These are phyloP conservation scores for Thunnus thynnus DNA, from an alignment of 2,113 vertebrate genomes.

Conservation along the genomic window DNA sequence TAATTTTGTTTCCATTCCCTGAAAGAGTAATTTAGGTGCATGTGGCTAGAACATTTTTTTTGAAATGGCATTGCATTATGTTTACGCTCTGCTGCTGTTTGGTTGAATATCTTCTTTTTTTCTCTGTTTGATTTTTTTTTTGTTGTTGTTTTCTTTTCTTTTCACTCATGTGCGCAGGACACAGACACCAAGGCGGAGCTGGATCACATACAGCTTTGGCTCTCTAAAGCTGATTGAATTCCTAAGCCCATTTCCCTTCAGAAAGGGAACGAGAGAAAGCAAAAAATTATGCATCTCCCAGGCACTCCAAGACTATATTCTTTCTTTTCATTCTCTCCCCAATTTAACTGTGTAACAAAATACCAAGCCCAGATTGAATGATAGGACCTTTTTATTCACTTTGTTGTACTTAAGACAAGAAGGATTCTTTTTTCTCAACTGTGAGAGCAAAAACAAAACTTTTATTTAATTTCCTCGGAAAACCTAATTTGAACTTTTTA, in stretches of 20 bases:
- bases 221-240: slow-evolving; percentile 79
- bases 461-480: slow-evolving; percentile 68
- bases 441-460: slow-evolving; percentile 63
- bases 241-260: slow-evolving; percentile 69
- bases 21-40: slow-evolving; percentile 57
- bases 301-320: slow-evolving; percentile 32
- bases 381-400: slow-evolving; percentile 57
- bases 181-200: slow-evolving; percentile 59
- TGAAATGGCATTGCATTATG: slow-evolving; percentile 39
- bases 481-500: slow-evolving; percentile 67
- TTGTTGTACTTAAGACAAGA: slow-evolving; percentile 46
- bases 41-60: slow-evolving; percentile 37
- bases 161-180: slow-evolving; percentile 56
- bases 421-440: slow-evolving; percentile 3
- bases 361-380: slow-evolving; percentile 50
- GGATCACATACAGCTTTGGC: slow-evolving; percentile 62
- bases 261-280: slow-evolving; percentile 49
- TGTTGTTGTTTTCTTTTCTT: slow-evolving; percentile 55
- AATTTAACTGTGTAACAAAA: slow-evolving; percentile 65
- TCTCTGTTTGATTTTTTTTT: slow-evolving; percentile 40
- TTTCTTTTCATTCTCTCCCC: slow-evolving; percentile 57
- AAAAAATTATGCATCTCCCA: slow-evolving; percentile 62
- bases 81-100: slow-evolving; percentile 65
- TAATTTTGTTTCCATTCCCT: slow-evolving; percentile 70
- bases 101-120: slow-evolving; percentile 32